A percentile compares a stretch with the other conserved stretches of the same genome.
phyloP scores from a whole-genome alignment of 2,113 vertebrate genomes.

The Hypanus sabinus region DNA sequence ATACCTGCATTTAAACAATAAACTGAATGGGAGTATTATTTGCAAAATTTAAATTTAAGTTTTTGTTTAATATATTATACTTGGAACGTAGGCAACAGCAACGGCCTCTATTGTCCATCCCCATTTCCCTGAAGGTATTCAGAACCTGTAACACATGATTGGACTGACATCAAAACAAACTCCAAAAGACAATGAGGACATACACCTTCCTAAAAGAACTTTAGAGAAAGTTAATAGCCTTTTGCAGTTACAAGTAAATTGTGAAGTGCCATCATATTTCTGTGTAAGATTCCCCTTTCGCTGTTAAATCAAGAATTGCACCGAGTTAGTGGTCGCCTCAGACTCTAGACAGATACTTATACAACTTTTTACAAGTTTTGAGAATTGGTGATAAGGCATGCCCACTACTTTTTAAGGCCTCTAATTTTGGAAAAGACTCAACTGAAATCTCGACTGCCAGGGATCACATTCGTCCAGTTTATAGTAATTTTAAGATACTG shows the following conservation, averaged over 20 bases:
- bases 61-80: not conserved
- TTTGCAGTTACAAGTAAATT: not conserved
- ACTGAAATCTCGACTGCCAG: not conserved
- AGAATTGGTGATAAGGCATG: no score
- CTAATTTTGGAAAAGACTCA: not conserved
- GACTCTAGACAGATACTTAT: not conserved
- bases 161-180: not conserved
- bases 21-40: not conserved
- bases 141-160: not conserved
- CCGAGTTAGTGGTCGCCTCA: not conserved
- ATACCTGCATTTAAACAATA: not conserved
- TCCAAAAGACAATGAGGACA: not conserved
- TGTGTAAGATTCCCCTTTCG: not conserved
- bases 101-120: not conserved
- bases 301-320: not conserved
- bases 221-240: not conserved
- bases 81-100: not conserved
- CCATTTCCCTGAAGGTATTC: not conserved
- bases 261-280: not conserved
- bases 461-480: not conserved
- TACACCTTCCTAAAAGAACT: not conserved
- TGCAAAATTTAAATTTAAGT: not conserved
- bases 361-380: not conserved
- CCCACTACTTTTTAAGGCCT: not conserved
- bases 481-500: no score